A percentile compares a stretch with the other conserved stretches of the same genome.
These are phyloP conservation scores for Pseudochirops corinnae DNA, from an alignment of 2,797 vertebrate genomes.

Conservation along the genomic window DNA sequence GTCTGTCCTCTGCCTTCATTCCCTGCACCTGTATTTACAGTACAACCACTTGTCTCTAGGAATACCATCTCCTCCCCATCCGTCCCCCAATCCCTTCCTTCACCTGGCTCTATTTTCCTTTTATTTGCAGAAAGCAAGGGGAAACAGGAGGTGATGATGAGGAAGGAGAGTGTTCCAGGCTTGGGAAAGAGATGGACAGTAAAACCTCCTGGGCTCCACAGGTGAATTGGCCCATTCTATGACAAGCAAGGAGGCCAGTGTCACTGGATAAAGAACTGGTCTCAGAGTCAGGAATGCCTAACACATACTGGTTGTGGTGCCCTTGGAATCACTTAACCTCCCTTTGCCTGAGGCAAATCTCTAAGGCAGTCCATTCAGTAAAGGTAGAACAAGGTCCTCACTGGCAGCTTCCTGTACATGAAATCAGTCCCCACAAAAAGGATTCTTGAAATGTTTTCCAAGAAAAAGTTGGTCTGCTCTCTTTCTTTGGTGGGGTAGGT, in stretches of 20 bases:
- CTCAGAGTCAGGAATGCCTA: background rate
- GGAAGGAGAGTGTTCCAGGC: background rate
- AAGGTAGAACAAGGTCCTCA: background rate
- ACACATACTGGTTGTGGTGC: background rate
- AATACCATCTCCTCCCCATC: background rate
- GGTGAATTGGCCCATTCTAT: background rate
- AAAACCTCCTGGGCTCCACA: background rate
- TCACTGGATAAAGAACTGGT: background rate
- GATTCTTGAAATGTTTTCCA: background rate
- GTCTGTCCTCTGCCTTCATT: background rate
- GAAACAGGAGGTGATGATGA: background rate
- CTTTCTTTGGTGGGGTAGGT: background rate
- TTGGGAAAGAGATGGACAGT: background rate
- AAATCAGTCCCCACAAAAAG: background rate
- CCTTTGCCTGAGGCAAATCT: rapidly evolving
- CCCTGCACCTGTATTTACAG: background rate
- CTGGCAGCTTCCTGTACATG: background rate
- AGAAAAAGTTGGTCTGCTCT: background rate
- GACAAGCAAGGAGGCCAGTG: background rate
- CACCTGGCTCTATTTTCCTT: background rate
- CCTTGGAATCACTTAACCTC: background rate
- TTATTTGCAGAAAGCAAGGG: background rate
- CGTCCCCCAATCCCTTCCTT: background rate
- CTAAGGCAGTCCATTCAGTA: background rate
- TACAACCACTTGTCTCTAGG: background rate